These are phyloP conservation scores for Danaus plexippus DNA, from an alignment of 1,140 invertebrate genomes.

Conservation along the genomic window DNA sequence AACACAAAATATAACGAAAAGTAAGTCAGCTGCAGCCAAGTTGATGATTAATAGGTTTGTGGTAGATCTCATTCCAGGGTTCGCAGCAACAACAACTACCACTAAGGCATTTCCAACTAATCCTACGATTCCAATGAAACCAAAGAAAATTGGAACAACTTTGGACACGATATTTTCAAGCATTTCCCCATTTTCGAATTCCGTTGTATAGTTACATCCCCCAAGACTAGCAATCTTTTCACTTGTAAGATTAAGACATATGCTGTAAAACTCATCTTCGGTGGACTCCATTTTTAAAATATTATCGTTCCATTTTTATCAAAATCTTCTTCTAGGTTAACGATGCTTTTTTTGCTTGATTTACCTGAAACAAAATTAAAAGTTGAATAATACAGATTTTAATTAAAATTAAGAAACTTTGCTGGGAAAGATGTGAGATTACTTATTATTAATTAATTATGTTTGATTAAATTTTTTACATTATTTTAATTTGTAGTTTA, in stretches of 20 bases:
- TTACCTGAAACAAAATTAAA: too few relatives aligned
- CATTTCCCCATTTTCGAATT: constrained; percentile 63
- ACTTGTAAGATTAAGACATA: constrained; percentile 57
- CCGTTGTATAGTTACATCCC: constrained; percentile 51
- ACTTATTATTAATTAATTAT: too few relatives aligned
- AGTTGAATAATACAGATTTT: too few relatives aligned
- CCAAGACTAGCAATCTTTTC: constrained; percentile 46
- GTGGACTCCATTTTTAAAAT: constrained; percentile 46
- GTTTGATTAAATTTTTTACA: too few relatives aligned
- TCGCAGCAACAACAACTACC: constrained; percentile 86
- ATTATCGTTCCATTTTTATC: too few relatives aligned
- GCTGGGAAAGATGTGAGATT: too few relatives aligned
- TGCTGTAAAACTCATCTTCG: constrained; percentile 60
- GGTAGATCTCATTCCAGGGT: constrained; percentile 93
- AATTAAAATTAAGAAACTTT: too few relatives aligned
- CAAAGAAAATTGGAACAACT: constrained; percentile 90
- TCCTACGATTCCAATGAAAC: constrained; percentile 89
- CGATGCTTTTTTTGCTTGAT: too few relatives aligned
- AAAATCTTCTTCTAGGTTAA: too few relatives aligned
- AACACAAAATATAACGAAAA: constrained; percentile 96
- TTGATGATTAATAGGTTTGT: constrained; percentile 95
- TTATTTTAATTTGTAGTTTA: too few relatives aligned
- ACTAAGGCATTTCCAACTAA: constrained; percentile 91
- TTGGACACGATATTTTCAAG: constrained; percentile 77
- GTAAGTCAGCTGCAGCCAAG: constrained; percentile 89